Base-by-base conservation (phyloP, 2,888 invertebrate species). In the Monopis laevigella region DNA sequence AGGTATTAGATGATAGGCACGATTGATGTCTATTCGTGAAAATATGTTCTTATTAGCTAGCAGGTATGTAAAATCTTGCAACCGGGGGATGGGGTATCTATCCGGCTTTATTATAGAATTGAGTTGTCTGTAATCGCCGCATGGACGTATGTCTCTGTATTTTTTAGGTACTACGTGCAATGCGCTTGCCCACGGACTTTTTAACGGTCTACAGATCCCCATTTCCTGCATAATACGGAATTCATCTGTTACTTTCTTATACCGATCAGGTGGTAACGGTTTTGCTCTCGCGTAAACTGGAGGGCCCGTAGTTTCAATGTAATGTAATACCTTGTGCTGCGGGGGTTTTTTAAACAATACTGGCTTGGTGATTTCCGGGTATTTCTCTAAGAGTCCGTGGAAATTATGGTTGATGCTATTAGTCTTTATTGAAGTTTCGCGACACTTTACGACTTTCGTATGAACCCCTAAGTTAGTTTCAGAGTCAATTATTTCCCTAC, bases 151-250 rank as follows among this genome's bases (percentile, higher is more conserved):
- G 2, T 45, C 43, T 1, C 51, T 48, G 17, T 49, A 40, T 21
- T 51, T 51, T 40, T 57, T 64, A 7, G 42, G 41, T 1, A 51
- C 56, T 0, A 53, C 36, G 28, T 51, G 54, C 26, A 73, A 46
- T 1, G 63, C 71, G 30, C 55, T 62, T 0, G 67, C 52, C 66
- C 64, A 73, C 2, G 51, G 46, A 26, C 65, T 65, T 3, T 55
- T 58, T n/a, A n/a, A n/a, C n/a, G n/a, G n/a, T n/a, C n/a, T n/a
- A 0, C 67, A 71, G 8, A 72, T 64, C 0, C 66, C 72, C 13
- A 52, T 45, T 13, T 67, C 53, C 5, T 56, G 44, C 58, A 67
- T 56, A 0, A 30, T 2, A 2, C 47, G 30, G 46, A 67, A 63
- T 42, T 65, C 59, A 2, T 48, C 43, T 43, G 57, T 58, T 0